These are phyloP conservation scores for Cheilosia pagana DNA, from an alignment of 2,888 invertebrate genomes.

Conservation along the genomic window DNA sequence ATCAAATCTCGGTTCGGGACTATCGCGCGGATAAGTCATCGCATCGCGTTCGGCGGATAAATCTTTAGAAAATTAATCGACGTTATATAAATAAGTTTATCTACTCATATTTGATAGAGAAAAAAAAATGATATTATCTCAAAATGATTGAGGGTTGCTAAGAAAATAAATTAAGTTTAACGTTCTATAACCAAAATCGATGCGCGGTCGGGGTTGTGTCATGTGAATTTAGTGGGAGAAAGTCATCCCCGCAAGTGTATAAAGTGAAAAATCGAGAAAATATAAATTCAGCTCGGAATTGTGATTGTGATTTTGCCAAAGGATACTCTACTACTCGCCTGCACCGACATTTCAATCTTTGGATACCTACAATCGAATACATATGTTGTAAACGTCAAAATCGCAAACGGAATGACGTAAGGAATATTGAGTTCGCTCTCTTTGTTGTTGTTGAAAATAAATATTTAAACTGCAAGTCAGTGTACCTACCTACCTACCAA, in stretches of 20 bases:
- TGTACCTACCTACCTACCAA: background rate
- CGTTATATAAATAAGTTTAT: constrained; percentile 45
- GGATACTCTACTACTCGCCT: constrained; percentile 47
- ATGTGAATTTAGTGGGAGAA: constrained; percentile 43
- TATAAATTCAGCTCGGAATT: constrained; percentile 24
- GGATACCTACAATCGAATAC: constrained; percentile 56
- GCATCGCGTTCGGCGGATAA: constrained; percentile 15
- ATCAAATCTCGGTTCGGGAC: constrained; percentile 32
- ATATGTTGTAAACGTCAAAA: constrained; percentile 70
- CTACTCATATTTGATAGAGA: background rate
- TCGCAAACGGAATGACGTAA: constrained; percentile 70
- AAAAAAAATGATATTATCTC: constrained; percentile 16
- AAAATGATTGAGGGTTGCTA: constrained; percentile 22
- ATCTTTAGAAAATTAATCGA: constrained; percentile 9
- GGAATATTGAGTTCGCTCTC: constrained; percentile 32
- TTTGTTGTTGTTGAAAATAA: constrained; percentile 29
- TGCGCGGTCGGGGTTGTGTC: constrained; percentile 61
- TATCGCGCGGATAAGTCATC: constrained; percentile 52
- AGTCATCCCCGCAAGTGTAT: constrained; percentile 19
- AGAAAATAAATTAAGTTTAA: constrained; percentile 48
- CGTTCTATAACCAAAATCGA: constrained; percentile 59
- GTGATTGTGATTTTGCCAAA: constrained; percentile 51
- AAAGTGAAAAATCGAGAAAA: constrained; percentile 22
- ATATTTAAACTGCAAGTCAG: constrained; percentile 23
- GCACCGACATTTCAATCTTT: constrained; percentile 38